Percentiles rank a stretch among this genome's conserved stretches.
Conservation (phyloP, 2,888 invertebrate genomes). For the Coleophora flavipennella region DNA sequence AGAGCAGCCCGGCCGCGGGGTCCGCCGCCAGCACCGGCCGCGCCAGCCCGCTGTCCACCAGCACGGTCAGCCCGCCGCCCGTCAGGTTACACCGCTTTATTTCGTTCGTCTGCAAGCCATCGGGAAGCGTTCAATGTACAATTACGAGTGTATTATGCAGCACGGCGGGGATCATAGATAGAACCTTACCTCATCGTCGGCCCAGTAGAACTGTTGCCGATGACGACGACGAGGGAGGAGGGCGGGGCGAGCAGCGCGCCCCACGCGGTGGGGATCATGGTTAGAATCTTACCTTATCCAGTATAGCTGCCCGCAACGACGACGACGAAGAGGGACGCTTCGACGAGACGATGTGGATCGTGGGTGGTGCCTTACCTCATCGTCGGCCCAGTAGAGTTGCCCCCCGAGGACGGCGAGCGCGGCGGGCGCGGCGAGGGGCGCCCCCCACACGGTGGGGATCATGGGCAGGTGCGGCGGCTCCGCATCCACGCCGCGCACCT, state of each 20-base stretch:
- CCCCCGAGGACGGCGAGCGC: constrained; percentile 77
- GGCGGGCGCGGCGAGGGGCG: constrained; percentile 79
- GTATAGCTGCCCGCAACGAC: too few species aligned
- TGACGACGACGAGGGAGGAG: constrained; percentile 76
- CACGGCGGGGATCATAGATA: too few species aligned
- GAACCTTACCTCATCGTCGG: constrained; percentile 76
- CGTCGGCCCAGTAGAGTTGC: constrained; percentile 84
- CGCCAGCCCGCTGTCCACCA: constrained; percentile 79
- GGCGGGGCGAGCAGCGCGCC: constrained; percentile 80
- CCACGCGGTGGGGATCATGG: too few species aligned
- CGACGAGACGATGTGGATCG: too few species aligned
- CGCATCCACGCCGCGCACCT: constrained; percentile 88
- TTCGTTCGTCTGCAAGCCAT: constrained; percentile 69
- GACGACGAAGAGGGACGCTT: too few species aligned
- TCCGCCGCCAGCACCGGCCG: constrained; percentile 85
- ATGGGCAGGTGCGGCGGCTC: constrained; percentile 82
- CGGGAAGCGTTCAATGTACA: too few species aligned
- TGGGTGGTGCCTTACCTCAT: constrained; percentile 62
- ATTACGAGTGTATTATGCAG: too few species aligned
- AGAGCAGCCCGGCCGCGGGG: constrained; percentile 84
- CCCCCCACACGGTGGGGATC: constrained; percentile 84
- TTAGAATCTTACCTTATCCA: too few species aligned
- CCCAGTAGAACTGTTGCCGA: constrained; percentile 80
- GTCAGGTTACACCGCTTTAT: constrained; percentile 79
- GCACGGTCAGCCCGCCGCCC: constrained; percentile 71